These are phyloP conservation scores for Threskiornis aethiopicus DNA, from an alignment of 2,797 vertebrate genomes.

Conservation along the genomic window DNA sequence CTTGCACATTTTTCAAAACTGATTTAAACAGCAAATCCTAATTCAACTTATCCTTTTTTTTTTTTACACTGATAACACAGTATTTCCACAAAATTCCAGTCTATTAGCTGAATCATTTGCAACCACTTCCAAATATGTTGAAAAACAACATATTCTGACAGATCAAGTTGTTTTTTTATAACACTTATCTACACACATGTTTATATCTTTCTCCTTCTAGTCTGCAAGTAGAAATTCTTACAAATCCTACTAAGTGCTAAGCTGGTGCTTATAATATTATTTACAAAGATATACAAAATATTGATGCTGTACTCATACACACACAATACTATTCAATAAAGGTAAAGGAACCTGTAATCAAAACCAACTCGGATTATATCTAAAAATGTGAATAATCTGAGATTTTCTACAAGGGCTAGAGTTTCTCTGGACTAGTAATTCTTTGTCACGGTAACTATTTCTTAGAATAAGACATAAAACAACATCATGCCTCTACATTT, in stretches of 20 bases:
- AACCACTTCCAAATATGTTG: neutral
- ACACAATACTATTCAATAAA: neutral
- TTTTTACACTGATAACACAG: neutral
- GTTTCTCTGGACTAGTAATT: neutral
- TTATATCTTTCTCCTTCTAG: neutral
- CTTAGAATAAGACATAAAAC: neutral
- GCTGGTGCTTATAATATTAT: neutral
- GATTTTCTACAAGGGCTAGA: neutral
- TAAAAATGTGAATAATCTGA: neutral
- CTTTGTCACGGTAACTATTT: neutral
- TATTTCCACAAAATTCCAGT: neutral
- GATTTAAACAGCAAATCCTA: neutral
- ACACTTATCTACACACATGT: neutral
- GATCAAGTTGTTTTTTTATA: neutral
- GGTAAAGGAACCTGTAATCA: neutral
- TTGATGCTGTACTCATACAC: neutral
- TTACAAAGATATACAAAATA: neutral
- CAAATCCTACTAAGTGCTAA: neutral
- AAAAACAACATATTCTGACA: neutral
- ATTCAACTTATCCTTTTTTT: neutral
- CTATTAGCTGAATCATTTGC: neutral
- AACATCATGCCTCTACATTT: neutral
- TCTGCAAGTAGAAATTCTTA: neutral
- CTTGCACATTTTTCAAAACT: neutral
- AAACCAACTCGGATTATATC: neutral